Conservation (phyloP, 2,888 invertebrate species). For the Heteromurus nitidus region DNA sequence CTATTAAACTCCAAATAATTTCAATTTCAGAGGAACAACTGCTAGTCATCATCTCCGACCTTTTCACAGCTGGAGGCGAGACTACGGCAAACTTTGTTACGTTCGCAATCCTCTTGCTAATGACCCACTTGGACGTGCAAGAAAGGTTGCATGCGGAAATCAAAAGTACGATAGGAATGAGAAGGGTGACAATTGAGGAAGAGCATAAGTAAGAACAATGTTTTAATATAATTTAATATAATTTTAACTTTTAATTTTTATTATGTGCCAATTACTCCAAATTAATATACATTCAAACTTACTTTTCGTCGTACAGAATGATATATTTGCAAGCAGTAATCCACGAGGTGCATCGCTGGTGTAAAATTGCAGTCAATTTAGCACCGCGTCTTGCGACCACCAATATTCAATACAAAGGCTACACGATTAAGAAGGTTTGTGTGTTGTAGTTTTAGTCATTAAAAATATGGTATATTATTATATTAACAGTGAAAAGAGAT, state of each 20-base stretch:
- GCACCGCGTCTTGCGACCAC: background rate
- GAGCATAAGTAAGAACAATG: background rate
- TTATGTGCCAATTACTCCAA: background rate
- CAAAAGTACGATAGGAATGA: background rate
- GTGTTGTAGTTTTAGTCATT: no score
- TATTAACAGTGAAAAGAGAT: background rate
- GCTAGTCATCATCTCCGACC: background rate
- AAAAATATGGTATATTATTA: no score
- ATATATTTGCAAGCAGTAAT: constrained; percentile 42
- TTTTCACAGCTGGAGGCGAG: constrained; percentile 8
- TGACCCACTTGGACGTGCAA: constrained; percentile 3
- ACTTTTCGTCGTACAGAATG: constrained; percentile 14
- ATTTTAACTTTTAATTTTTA: background rate
- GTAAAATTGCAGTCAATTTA: background rate
- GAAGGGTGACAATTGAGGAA: background rate
- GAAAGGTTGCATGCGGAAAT: background rate
- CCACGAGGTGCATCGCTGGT: constrained; percentile 28
- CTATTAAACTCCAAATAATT: background rate
- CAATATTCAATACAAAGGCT: constrained; percentile 14
- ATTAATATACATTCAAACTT: no score
- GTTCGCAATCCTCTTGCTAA: constrained; percentile 7
- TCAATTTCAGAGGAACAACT: constrained; percentile 16
- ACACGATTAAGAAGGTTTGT: background rate
- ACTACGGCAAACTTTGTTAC: background rate
- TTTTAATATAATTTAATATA: background rate